Evolutionary conservation across 1,140 invertebrate species (phyloP).

Genomic region (Pinna nobilis): DNA sequence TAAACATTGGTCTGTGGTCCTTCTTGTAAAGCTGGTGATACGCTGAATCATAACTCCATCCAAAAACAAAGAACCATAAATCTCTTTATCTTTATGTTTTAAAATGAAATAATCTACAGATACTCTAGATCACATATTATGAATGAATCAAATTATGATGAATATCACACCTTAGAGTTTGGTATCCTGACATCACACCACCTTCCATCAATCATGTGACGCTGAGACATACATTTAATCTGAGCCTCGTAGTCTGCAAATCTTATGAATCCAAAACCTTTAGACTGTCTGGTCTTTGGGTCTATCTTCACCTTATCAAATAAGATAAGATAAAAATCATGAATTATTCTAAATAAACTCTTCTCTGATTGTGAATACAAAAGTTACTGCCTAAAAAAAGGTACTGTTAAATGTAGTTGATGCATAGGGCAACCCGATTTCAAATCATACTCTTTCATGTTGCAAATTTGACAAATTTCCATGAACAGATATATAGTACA

Average conservation of each 20-base stretch:
- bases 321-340: not conserved
- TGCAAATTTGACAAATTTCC: no score
- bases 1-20: no score
- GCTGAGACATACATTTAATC: slow-evolving; percentile 70
- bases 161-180: slow-evolving; percentile 68
- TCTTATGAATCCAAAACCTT: slow-evolving; percentile 77
- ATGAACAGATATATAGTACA: no score
- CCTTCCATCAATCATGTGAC: slow-evolving; percentile 95
- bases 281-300: slow-evolving; percentile 72
- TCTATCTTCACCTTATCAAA: slow-evolving; percentile 75
- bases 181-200: slow-evolving; percentile 99
- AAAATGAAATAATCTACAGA: not conserved
- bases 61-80: not conserved
- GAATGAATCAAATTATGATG: no score
- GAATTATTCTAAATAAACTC: not conserved
- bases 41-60: not conserved
- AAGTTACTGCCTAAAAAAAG: not conserved
- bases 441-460: no score
- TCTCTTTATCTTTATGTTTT: not conserved
- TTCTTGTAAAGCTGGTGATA: no score
- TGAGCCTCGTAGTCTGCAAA: slow-evolving; percentile 76
- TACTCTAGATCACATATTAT: not conserved
- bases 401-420: not conserved
- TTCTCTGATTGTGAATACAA: no score
- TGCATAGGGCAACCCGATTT: not conserved